Evolutionary conservation across 2,888 invertebrate species (phyloP).

Genomic region (Sthenelais limicola): DNA sequence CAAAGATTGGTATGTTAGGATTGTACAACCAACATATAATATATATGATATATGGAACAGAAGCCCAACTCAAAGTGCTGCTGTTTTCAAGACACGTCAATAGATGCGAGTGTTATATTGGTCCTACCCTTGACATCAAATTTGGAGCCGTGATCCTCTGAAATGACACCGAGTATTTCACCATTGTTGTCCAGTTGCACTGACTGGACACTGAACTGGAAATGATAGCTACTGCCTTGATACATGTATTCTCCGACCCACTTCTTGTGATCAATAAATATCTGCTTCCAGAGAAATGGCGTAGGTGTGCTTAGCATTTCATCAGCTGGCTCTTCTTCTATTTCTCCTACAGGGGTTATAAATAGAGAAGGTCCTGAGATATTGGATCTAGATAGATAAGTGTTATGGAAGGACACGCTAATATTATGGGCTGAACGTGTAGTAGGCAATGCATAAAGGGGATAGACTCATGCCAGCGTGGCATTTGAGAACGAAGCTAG

Average conservation of each 20-base stretch:
- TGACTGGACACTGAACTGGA: constrained; percentile 20
- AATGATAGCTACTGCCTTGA: neutral
- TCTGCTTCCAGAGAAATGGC: constrained; percentile 38
- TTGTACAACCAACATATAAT: no score
- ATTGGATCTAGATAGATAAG: neutral
- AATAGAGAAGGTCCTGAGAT: neutral
- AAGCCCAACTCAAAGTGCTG: no score
- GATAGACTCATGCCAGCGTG: no score
- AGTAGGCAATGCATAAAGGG: no score
- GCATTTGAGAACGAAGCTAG: no score
- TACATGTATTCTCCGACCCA: constrained; percentile 37
- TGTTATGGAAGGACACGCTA: neutral
- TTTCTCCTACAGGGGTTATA: neutral
- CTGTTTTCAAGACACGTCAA: no score
- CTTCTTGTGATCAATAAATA: constrained; percentile 31
- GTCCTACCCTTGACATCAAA: constrained; percentile 39
- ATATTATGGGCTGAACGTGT: no score
- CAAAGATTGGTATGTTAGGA: no score
- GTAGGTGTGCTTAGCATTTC: neutral
- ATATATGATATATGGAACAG: no score
- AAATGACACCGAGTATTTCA: constrained; percentile 15
- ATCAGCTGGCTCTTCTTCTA: no score
- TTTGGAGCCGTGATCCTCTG: constrained; percentile 27
- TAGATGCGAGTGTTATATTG: no score
- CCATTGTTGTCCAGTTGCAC: constrained; percentile 19